Evolutionary conservation across 2,888 invertebrate species (phyloP), one percentile per base, ranked within the genome.

Genomic region (Agrypnus murinus): DNA sequence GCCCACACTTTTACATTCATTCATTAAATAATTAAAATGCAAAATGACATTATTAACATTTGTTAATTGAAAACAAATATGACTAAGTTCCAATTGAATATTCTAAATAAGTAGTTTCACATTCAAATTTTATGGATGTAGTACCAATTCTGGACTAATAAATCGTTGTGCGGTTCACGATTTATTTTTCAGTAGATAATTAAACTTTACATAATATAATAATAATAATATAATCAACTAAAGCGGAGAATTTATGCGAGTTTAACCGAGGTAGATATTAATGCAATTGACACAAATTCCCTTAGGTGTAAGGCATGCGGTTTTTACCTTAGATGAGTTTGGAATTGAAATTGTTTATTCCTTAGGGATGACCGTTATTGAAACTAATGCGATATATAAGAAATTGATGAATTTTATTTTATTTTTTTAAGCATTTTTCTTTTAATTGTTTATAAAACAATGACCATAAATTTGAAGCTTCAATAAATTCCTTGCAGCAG

Each of bases 231-330:
- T 40, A 59, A 43, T 25, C 8, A 5, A 40, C 14, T 14, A 46
- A 62, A 46, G 15, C 0, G 55, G 55, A 69, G 40, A 46, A 70
- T 71, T 68, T 72, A 72, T 65, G 69, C 25, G 65, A 25, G 5
- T 25, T 5, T 2, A 5, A 50, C 60, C 60, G 66, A 55, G 68
- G 5, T 25, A 25, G n/a, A n/a, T n/a, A n/a, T n/a, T 25, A 25
- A 67, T 31, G 69, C 70, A 68, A 74, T 74, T 74, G 72, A 74
- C 74, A 74, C 72, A 71, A 74, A 74, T 74, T 74, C 74, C 74
- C 74, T 50, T 74, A 74, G 74, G 74, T 72, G 74, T 72, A 69
- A 70, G 72, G 72, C 71, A 74, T 72, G 74, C 69, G 64, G 67
- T 63, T 46, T n/a, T 65, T 55, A 57, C 50, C 57, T 50, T 58